Evolutionary conservation across 2,113 vertebrate species (phyloP).

Genomic region (human (Homo sapiens)): DNA sequence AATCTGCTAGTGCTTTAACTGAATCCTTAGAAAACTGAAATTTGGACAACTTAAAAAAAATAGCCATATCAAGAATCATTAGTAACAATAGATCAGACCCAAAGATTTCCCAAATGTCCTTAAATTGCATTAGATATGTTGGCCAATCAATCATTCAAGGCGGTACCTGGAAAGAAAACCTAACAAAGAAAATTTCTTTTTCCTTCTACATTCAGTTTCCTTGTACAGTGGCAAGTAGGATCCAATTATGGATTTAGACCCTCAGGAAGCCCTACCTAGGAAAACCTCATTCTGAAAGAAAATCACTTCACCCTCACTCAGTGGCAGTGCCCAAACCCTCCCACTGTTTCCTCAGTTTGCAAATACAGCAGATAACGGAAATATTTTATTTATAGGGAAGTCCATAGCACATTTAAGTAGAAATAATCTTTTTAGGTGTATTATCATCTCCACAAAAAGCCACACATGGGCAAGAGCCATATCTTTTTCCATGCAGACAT

Average conservation of each 20-base stretch:
- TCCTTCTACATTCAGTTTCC: conserved; percentile 47
- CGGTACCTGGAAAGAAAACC: conserved; percentile 35
- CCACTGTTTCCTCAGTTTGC: background rate
- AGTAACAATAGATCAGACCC: background rate
- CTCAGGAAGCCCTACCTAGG: background rate
- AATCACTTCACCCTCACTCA: background rate
- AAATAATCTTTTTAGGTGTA: background rate
- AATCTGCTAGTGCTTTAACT: background rate
- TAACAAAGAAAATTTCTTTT: conserved; percentile 22
- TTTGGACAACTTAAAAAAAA: background rate
- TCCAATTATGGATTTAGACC: background rate
- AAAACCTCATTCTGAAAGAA: conserved; percentile 32
- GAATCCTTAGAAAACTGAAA: conserved; percentile 1
- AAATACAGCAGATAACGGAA: conserved; percentile 21
- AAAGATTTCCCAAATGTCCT: background rate
- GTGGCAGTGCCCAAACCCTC: background rate
- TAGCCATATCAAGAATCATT: background rate
- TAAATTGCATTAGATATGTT: conserved; percentile 27
- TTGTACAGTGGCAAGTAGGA: conserved; percentile 12
- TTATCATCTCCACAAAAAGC: background rate
- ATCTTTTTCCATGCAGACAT: background rate
- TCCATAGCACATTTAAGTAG: background rate
- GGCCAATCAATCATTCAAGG: conserved; percentile 7
- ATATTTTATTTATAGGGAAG: conserved; percentile 26
- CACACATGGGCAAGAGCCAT: background rate